Conservation (phyloP, 2,113 vertebrate genomes). For the Edolisoma coerulescens region DNA sequence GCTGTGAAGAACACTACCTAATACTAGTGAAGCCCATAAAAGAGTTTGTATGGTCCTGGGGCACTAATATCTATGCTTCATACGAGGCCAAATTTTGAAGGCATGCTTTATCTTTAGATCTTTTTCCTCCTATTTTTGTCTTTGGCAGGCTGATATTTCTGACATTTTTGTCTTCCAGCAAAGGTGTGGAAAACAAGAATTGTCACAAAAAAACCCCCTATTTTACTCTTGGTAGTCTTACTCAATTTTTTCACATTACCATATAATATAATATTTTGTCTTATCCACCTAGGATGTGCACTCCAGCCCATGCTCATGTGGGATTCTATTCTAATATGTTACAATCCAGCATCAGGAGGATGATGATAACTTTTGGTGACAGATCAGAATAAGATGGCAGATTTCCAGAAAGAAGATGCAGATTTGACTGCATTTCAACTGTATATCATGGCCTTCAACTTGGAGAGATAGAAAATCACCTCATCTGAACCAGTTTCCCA, state of each 20-base stretch:
- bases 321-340: not conserved
- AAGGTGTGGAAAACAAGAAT: not conserved
- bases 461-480: not conserved
- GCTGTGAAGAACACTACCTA: not conserved
- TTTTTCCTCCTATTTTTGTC: not conserved
- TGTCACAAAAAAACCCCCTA: accelerated
- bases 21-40: not conserved
- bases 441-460: not conserved
- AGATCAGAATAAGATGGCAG: not conserved
- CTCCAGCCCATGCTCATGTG: not conserved
- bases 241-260: not conserved
- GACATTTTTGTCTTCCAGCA: not conserved
- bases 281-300: not conserved
- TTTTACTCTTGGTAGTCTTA: not conserved
- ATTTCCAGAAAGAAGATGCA: not conserved
- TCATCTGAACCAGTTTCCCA: not conserved
- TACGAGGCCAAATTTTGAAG: not conserved
- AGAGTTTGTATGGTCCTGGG: not conserved
- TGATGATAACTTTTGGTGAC: not conserved
- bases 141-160: not conserved
- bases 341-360: not conserved
- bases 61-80: not conserved
- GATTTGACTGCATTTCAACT: not conserved
- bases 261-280: not conserved
- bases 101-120: not conserved